phyloP scores from a whole-genome alignment of 92 coral and sea anemone genomes.

The Zoanthus gigantus region DNA sequence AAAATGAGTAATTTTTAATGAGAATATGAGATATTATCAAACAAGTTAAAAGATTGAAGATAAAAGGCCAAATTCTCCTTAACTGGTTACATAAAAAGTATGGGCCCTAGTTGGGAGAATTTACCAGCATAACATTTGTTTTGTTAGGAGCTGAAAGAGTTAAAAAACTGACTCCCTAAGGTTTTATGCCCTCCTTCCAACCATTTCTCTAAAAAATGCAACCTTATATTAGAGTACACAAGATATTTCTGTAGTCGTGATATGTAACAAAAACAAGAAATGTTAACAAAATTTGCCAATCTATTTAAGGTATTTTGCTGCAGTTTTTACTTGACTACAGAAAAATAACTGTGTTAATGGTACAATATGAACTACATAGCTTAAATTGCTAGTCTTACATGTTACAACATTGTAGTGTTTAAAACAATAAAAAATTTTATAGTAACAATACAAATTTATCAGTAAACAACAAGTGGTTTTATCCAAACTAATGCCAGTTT shows the following conservation, averaged over 20 bases:
- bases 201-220: constrained; percentile 17
- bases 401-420: constrained; percentile 25
- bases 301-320: constrained; percentile 16
- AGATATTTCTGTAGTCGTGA: constrained; percentile 7
- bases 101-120: not conserved
- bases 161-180: constrained; percentile 11
- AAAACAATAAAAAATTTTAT: constrained; percentile 16
- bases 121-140: constrained; percentile 10
- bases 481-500: constrained; percentile 10
- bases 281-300: constrained; percentile 18
- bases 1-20: too few relatives aligned
- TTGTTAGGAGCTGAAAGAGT: not conserved
- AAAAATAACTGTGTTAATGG: not conserved
- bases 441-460: constrained; percentile 4
- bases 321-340: constrained; percentile 18
- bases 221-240: not conserved
- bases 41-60: too few relatives aligned
- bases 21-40: too few relatives aligned
- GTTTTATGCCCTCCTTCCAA: constrained; percentile 13
- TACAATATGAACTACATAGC: constrained; percentile 19
- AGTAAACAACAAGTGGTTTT: constrained; percentile 31
- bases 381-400: constrained; percentile 21
- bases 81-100: not conserved
- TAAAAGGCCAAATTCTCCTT: too few relatives aligned
- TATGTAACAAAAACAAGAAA: constrained; percentile 23